phyloP scores from a whole-genome alignment of 1,140 invertebrate genomes.

The Drosophila sp. region DNA sequence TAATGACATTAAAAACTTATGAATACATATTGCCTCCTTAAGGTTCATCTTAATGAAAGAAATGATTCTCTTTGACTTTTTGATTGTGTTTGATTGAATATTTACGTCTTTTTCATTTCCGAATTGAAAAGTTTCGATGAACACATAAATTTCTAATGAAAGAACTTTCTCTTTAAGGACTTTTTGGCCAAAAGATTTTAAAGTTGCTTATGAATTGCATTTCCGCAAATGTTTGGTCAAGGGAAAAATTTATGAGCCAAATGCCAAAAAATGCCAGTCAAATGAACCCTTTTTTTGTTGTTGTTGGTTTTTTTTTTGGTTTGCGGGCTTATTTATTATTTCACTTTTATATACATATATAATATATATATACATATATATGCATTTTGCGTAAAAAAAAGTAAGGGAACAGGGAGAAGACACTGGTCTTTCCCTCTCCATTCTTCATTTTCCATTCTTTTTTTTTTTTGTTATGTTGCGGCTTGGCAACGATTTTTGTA shows the following conservation, averaged over 20 bases:
- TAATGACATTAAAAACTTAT: no score
- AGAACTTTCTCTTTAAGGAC: background rate
- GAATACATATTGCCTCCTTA: no score
- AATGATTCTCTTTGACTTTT: no score
- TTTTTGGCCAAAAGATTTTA: conserved; percentile 18
- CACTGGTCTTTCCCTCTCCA: background rate
- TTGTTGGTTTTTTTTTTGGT: conserved; percentile 16
- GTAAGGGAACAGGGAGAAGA: background rate
- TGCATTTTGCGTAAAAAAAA: conserved; percentile 3
- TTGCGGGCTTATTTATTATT: conserved; percentile 77
- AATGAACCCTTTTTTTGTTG: conserved; percentile 30
- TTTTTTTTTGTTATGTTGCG: conserved; percentile 29
- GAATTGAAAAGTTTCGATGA: no score
- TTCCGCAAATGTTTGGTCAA: conserved; percentile 8
- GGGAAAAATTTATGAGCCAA: conserved; percentile 44
- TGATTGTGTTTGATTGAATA: no score
- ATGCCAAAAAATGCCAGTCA: conserved; percentile 16
- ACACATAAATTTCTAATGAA: background rate
- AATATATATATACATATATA: conserved; percentile 54
- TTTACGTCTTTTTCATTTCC: no score
- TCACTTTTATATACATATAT: conserved; percentile 57
- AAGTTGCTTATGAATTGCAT: conserved; percentile 30
- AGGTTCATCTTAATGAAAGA: no score
- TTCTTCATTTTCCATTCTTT: conserved; percentile 32
- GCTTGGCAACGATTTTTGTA: conserved; percentile 11